These are phyloP conservation scores for Drymodes brunneopygia DNA, from an alignment of 2,113 vertebrate genomes.

Conservation along the genomic window DNA sequence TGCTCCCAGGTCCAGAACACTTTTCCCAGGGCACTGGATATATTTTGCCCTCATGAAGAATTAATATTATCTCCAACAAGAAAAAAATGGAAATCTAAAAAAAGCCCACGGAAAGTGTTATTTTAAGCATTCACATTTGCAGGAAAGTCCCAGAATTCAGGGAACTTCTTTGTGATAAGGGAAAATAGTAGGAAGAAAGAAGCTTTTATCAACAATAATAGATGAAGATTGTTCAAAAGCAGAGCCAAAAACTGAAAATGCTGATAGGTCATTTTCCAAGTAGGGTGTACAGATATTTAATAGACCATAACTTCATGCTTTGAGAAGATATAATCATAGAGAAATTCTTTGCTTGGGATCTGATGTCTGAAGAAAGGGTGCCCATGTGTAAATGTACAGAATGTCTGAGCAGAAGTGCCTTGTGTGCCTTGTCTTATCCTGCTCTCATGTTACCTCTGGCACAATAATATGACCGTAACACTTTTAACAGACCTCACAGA, in stretches of 20 bases:
- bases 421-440: not conserved
- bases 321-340: not conserved
- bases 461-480: not conserved
- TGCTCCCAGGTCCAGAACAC: not conserved
- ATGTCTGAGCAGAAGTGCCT: not conserved
- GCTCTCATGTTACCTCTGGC: not conserved
- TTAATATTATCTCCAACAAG: not conserved
- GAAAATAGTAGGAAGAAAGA: not conserved
- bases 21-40: not conserved
- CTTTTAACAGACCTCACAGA: not conserved
- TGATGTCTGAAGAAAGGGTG: not conserved
- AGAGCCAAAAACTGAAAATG: not conserved
- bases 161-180: slow-evolving; percentile 1
- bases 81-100: not conserved
- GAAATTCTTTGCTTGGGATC: not conserved
- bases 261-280: not conserved
- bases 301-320: not conserved
- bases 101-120: not conserved
- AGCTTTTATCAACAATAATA: not conserved
- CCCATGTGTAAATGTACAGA: not conserved
- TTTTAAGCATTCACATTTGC: not conserved
- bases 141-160: not conserved
- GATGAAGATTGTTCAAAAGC: not conserved
- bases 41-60: not conserved
- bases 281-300: not conserved